phyloP scores from a whole-genome alignment of 2,113 vertebrate species.

The Crocuta crocuta region DNA sequence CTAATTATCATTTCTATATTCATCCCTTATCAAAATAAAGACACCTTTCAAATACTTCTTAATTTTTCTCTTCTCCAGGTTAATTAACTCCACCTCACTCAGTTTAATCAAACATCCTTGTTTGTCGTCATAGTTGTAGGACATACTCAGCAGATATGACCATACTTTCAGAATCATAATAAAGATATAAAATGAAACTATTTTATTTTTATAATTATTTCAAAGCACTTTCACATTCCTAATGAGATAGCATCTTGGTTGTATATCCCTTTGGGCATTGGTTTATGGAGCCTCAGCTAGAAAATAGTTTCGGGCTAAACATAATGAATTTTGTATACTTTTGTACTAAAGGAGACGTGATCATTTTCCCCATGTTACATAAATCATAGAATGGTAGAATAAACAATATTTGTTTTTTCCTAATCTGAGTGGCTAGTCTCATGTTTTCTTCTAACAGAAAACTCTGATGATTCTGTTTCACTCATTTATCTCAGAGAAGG shows the following conservation, averaged over 20 bases:
- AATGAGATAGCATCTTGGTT: background rate
- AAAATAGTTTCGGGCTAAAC: background rate
- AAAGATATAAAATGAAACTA: background rate
- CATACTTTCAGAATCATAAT: background rate
- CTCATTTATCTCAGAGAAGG: background rate
- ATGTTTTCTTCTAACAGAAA: background rate
- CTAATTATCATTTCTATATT: constrained; percentile 9
- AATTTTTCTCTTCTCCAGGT: background rate
- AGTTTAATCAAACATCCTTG: constrained; percentile 32
- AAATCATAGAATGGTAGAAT: background rate
- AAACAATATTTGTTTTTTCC: background rate
- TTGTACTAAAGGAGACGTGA: background rate
- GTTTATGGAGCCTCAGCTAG: background rate
- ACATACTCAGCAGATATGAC: background rate
- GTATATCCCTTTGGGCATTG: background rate
- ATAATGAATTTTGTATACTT: background rate
- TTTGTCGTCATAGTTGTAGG: background rate
- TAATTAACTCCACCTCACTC: constrained; percentile 44
- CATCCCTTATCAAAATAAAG: constrained; percentile 42
- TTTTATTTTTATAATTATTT: background rate
- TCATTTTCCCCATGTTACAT: background rate
- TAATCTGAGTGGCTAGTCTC: background rate
- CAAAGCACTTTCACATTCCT: background rate
- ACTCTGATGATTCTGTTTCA: background rate
- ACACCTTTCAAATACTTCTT: background rate